Percentiles rank a stretch among this genome's conserved stretches.
Conservation (phyloP, 1,140 invertebrate genomes). For the Holcopasites calliopsidis region DNA sequence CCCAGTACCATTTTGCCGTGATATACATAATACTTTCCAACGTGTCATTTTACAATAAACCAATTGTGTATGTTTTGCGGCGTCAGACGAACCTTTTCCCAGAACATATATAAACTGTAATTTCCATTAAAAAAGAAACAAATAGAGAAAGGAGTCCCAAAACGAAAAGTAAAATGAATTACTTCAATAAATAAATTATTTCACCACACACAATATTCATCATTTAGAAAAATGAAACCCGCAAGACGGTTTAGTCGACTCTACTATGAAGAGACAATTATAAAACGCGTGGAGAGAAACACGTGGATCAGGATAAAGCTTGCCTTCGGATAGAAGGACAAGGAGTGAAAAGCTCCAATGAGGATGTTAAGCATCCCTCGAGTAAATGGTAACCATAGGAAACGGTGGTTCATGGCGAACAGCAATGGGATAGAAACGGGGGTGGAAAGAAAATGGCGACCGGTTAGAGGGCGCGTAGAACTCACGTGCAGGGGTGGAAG, state of each 20-base stretch:
- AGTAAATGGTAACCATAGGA: slow-evolving; percentile 67
- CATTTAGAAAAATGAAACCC: no score
- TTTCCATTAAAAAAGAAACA: no score
- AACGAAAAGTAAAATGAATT: no score
- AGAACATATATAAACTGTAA: no score
- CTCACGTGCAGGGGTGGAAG: slow-evolving; percentile 41
- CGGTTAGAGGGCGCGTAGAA: slow-evolving; percentile 57
- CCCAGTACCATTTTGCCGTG: not conserved
- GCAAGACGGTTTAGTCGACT: no score
- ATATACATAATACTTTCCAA: not conserved
- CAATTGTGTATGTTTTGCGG: no score
- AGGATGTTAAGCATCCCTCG: slow-evolving; percentile 63
- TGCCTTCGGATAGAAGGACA: slow-evolving; percentile 20
- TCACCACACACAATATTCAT: no score
- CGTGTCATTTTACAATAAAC: no score
- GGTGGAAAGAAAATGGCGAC: slow-evolving; percentile 70
- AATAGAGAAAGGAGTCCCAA: no score
- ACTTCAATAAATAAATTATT: no score
- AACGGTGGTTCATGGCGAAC: slow-evolving; percentile 62
- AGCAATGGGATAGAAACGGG: slow-evolving; percentile 48
- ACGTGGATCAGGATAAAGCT: not conserved
- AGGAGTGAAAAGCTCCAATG: slow-evolving; percentile 60
- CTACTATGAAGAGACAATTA: not conserved
- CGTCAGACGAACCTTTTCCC: no score
- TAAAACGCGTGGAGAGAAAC: not conserved